These are phyloP conservation scores for Melikaiella ostensackeni DNA, from an alignment of 2,888 invertebrate genomes.

Conservation along the genomic window DNA sequence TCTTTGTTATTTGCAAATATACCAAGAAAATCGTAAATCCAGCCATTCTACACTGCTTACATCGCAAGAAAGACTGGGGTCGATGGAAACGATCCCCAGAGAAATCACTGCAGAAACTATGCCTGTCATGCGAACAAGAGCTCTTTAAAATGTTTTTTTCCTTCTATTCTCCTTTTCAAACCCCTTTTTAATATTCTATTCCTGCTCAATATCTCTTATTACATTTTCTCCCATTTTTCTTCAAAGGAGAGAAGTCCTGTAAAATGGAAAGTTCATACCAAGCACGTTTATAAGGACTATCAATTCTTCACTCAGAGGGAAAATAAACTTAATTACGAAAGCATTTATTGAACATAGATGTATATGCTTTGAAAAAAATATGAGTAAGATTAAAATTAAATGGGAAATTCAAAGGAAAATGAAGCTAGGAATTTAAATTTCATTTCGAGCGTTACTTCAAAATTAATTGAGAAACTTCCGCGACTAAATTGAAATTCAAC, in stretches of 20 bases:
- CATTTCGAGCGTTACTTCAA: not conserved
- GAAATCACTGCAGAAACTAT: slow-evolving; percentile 39
- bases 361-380: not conserved
- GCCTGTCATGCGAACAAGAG: slow-evolving; percentile 28
- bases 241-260: not conserved
- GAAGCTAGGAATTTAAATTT: not conserved
- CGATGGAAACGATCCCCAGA: slow-evolving; percentile 33
- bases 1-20: slow-evolving; percentile 9
- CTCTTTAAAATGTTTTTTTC: slow-evolving; percentile 18
- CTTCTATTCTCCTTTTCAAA: slow-evolving; percentile 9
- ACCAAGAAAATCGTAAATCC: not conserved
- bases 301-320: not conserved
- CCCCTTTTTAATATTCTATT: slow-evolving; percentile 32
- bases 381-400: not conserved
- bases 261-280: not conserved
- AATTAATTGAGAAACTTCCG: slow-evolving; percentile 17
- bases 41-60: slow-evolving; percentile 1
- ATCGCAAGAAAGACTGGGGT: slow-evolving; percentile 3
- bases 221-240: slow-evolving; percentile 11
- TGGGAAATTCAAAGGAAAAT: no score
- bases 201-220: slow-evolving; percentile 34
- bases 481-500: slow-evolving; percentile 16
- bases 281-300: not conserved
- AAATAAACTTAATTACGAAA: not conserved
- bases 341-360: not conserved